phyloP scores from a whole-genome alignment of 2,888 invertebrate species.

The Meiosimyza platycephala region DNA sequence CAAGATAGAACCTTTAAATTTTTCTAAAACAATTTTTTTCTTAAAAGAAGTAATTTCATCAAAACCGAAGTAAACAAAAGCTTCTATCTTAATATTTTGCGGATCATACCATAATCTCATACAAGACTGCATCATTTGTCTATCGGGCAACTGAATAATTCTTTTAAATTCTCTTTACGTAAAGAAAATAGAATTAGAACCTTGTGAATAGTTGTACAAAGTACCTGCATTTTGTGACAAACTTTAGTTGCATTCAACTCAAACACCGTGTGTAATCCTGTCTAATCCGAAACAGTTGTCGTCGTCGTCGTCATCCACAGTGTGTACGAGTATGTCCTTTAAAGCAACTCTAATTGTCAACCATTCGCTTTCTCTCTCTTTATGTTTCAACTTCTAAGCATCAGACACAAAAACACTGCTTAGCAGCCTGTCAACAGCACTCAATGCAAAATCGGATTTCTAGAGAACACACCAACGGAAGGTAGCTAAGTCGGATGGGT shows the following conservation, averaged over 20 bases:
- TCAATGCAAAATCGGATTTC: constrained; percentile 30
- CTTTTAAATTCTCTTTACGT: too few relatives aligned
- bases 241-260: background rate
- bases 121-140: too few relatives aligned
- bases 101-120: too few relatives aligned
- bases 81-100: too few relatives aligned
- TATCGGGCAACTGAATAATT: too few relatives aligned
- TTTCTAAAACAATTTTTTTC: too few relatives aligned
- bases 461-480: background rate
- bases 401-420: constrained; percentile 1
- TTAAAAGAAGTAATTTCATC: too few relatives aligned
- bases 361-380: constrained; percentile 7
- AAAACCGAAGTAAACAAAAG: too few relatives aligned
- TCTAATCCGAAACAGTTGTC: constrained; percentile 30
- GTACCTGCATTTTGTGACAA: too few relatives aligned
- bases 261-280: constrained; percentile 20
- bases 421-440: constrained; percentile 28
- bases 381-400: constrained; percentile 2
- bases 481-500: background rate
- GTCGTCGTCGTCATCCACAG: background rate
- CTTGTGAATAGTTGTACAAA: too few relatives aligned
- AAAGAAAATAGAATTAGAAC: too few relatives aligned
- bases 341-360: constrained; percentile 29
- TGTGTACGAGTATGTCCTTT: background rate
- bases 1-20: too few relatives aligned